phyloP scores from a whole-genome alignment of 2,113 vertebrate species.

The Menura novaehollandiae region DNA sequence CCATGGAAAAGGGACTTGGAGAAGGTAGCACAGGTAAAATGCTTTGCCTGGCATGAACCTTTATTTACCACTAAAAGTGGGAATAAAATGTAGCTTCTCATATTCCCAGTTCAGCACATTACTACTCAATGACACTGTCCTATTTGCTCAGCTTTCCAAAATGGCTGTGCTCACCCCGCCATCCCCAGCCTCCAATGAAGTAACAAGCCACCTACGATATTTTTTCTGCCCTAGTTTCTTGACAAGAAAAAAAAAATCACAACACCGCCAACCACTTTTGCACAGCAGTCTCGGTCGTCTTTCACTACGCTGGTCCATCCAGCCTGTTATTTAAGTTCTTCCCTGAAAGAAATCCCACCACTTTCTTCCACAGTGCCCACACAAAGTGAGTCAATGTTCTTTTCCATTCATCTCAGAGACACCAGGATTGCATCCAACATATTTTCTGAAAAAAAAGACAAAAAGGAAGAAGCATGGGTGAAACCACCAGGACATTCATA shows the following conservation, averaged over 20 bases:
- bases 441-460: neutral
- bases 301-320: constrained; percentile 29
- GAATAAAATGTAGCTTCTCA: neutral
- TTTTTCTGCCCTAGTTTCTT: constrained; percentile 43
- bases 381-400: constrained; percentile 57
- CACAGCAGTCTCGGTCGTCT: neutral
- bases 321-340: constrained; percentile 45
- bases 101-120: neutral
- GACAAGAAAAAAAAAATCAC: neutral
- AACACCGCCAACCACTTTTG: constrained; percentile 50
- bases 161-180: neutral
- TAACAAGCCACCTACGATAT: constrained; percentile 35
- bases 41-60: neutral
- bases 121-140: neutral
- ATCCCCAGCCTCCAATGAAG: neutral
- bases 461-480: constrained; percentile 3
- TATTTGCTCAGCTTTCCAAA: constrained; percentile 5
- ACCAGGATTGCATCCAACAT: constrained; percentile 41
- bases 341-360: constrained; percentile 24
- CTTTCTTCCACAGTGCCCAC: constrained; percentile 54
- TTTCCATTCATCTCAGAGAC: constrained; percentile 46
- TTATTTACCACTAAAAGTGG: neutral
- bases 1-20: neutral
- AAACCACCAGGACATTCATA: neutral
- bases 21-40: neutral